phyloP scores from a whole-genome alignment of 2,113 vertebrate species.

The Aramus guarauna region DNA sequence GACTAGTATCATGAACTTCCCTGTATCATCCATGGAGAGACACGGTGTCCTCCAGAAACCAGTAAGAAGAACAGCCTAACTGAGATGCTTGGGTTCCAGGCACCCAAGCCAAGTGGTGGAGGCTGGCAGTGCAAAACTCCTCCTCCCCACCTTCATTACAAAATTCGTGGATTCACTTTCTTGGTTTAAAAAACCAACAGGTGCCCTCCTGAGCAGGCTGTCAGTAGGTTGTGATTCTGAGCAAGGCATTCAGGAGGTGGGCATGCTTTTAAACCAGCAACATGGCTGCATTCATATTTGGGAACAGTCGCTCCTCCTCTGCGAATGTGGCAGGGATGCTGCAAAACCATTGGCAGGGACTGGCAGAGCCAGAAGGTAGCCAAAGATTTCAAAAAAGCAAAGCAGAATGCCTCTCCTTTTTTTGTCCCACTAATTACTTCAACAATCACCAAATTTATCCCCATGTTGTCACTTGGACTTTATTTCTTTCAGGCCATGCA shows the following conservation, averaged over 20 bases:
- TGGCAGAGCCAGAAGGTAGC: neutral
- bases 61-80: neutral
- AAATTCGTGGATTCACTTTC: neutral
- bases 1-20: neutral
- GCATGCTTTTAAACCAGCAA: neutral
- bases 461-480: neutral
- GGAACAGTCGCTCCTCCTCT: neutral
- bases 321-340: neutral
- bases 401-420: neutral
- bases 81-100: neutral
- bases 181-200: neutral
- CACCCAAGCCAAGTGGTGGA: neutral
- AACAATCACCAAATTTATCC: neutral
- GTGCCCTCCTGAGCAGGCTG: neutral
- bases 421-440: neutral
- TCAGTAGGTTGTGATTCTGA: neutral
- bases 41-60: neutral
- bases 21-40: neutral
- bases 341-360: neutral
- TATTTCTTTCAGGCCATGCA: neutral
- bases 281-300: accelerated
- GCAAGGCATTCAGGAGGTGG: neutral
- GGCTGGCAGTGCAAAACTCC: neutral
- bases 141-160: neutral
- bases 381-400: neutral